These are phyloP conservation scores for Aphodius sticticus DNA, from an alignment of 2,888 invertebrate species.

Conservation along the genomic window DNA sequence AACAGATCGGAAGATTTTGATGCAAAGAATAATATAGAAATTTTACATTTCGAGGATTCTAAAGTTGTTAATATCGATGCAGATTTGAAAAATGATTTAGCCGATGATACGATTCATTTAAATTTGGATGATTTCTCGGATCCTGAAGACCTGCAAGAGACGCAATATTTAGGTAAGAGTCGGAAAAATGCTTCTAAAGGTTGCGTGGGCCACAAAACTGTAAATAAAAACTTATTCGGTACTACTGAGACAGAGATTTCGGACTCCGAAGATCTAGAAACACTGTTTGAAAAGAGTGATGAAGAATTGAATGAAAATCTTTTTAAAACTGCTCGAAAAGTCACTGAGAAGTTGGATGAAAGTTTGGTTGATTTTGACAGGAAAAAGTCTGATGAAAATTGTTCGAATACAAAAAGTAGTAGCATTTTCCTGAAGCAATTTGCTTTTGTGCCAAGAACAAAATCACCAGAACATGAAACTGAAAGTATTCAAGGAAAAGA, in stretches of 20 bases:
- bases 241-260: too few species aligned
- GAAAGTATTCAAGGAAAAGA: neutral
- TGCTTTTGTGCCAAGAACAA: constrained; percentile 29
- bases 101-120: constrained; percentile 7
- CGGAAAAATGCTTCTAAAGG: neutral
- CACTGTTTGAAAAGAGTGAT: too few species aligned
- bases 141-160: neutral
- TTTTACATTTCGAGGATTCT: neutral
- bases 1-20: neutral
- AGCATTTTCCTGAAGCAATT: constrained; percentile 27
- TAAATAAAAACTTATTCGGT: too few species aligned
- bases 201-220: too few species aligned
- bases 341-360: neutral
- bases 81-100: neutral
- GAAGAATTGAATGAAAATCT: neutral
- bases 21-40: neutral
- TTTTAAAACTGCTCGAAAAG: neutral
- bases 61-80: neutral
- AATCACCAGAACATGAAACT: constrained; percentile 14
- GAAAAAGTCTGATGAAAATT: constrained; percentile 49
- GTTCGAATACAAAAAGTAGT: constrained; percentile 40
- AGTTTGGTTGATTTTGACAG: constrained; percentile 50
- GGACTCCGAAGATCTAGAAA: too few species aligned
- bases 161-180: neutral
- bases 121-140: constrained; percentile 16